These are phyloP conservation scores for Corythornis cristatus DNA, from an alignment of 2,113 vertebrate genomes.

Conservation along the genomic window DNA sequence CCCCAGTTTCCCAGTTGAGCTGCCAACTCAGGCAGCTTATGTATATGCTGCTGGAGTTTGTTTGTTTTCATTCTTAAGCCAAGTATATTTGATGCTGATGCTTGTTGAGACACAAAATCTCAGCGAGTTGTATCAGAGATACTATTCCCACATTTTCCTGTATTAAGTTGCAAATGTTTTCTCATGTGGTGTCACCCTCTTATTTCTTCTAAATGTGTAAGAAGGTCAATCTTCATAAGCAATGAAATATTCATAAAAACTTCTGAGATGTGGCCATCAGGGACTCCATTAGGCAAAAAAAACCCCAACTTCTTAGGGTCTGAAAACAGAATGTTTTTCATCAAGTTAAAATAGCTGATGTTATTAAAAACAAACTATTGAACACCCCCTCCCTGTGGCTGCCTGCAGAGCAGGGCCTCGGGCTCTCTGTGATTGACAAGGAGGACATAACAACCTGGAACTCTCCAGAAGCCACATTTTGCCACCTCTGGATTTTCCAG, in stretches of 20 bases:
- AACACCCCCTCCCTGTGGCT: fast-evolving
- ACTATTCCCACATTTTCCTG: not conserved
- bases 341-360: not conserved
- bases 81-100: not conserved
- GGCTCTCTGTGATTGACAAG: not conserved
- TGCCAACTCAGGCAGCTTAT: not conserved
- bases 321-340: constrained; percentile 7
- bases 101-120: not conserved
- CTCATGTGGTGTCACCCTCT: not conserved
- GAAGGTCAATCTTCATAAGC: constrained; percentile 7
- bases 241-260: constrained; percentile 36
- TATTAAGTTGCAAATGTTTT: not conserved
- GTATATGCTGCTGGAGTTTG: not conserved
- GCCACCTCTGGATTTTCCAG: not conserved
- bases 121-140: not conserved
- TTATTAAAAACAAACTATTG: not conserved
- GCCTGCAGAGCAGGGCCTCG: not conserved
- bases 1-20: not conserved
- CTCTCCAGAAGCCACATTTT: not conserved
- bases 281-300: constrained; percentile 22
- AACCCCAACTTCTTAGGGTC: not conserved
- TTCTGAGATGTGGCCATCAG: constrained; percentile 2
- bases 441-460: not conserved
- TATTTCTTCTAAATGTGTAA: constrained; percentile 8
- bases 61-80: not conserved